Conservation (phyloP, 2,113 vertebrate genomes). For the Fukomys damarensis region DNA sequence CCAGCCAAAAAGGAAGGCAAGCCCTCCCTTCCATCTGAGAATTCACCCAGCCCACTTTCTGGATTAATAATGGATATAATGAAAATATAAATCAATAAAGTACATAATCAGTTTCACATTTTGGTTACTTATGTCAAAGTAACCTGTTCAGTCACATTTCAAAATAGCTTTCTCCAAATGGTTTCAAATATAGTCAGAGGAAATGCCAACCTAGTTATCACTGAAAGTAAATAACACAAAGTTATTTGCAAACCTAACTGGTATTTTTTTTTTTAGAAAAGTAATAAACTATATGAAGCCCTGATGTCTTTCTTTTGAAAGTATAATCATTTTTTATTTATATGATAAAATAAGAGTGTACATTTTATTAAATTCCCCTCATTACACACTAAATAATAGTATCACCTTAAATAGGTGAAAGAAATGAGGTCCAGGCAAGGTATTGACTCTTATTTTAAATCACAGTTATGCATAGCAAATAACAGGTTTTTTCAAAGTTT, state of each 20-base stretch:
- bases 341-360: not conserved
- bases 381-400: not conserved
- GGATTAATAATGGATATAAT: not conserved
- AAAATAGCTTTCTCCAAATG: not conserved
- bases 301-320: slow-evolving; percentile 45
- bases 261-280: not conserved
- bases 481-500: not conserved
- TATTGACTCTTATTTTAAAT: slow-evolving; percentile 19
- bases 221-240: slow-evolving; percentile 20
- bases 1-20: not conserved
- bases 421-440: not conserved
- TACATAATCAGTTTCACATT: not conserved
- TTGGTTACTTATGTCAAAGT: slow-evolving; percentile 3
- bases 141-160: not conserved
- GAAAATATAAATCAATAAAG: slow-evolving; percentile 2
- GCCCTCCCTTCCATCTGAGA: not conserved
- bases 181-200: not conserved
- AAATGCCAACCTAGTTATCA: not conserved
- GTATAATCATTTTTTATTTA: not conserved
- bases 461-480: not conserved
- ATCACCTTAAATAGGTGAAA: slow-evolving; percentile 18
- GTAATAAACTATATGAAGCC: not conserved
- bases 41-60: not conserved
- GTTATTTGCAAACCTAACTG: slow-evolving; percentile 35
- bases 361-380: not conserved